Conservation (phyloP, 1,140 invertebrate species). For the Drosophila prosaltans region DNA sequence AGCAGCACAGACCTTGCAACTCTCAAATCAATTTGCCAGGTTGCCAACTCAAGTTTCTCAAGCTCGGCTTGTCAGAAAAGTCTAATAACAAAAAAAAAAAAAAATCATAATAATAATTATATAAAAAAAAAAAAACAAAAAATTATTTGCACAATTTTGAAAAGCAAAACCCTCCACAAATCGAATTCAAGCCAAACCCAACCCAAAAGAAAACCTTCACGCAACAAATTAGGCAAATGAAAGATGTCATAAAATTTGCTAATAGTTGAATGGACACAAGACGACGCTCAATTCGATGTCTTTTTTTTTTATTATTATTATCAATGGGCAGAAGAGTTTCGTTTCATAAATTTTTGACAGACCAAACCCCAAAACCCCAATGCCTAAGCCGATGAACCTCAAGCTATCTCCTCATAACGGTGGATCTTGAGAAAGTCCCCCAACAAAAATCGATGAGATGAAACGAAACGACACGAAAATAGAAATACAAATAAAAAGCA, state of each 20-base stretch:
- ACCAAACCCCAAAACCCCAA: neutral
- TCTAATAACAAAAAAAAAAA: constrained; percentile 40
- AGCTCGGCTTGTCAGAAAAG: constrained; percentile 30
- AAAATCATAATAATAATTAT: constrained; percentile 28
- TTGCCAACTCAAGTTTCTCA: constrained; percentile 24
- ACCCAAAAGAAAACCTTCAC: constrained; percentile 40
- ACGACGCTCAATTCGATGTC: constrained; percentile 45
- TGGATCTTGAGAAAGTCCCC: constrained; percentile 52
- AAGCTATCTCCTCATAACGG: constrained; percentile 44
- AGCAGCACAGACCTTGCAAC: constrained; percentile 41
- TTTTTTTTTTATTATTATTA: constrained; percentile 55
- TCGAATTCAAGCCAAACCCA: constrained; percentile 1
- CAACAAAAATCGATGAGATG: neutral
- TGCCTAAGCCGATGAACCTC: neutral
- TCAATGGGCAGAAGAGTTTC: constrained; percentile 27
- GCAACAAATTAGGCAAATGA: constrained; percentile 70
- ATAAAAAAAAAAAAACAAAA: constrained; percentile 32
- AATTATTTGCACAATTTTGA: constrained; percentile 67
- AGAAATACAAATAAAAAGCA: constrained; percentile 10
- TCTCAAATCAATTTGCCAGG: constrained; percentile 55
- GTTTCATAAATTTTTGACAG: constrained; percentile 65
- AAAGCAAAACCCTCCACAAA: constrained; percentile 41
- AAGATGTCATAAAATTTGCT: constrained; percentile 72
- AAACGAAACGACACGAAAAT: neutral
- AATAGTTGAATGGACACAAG: constrained; percentile 49